Conservation (phyloP, 2,888 invertebrate species). For the Hypomecis atomaria region DNA sequence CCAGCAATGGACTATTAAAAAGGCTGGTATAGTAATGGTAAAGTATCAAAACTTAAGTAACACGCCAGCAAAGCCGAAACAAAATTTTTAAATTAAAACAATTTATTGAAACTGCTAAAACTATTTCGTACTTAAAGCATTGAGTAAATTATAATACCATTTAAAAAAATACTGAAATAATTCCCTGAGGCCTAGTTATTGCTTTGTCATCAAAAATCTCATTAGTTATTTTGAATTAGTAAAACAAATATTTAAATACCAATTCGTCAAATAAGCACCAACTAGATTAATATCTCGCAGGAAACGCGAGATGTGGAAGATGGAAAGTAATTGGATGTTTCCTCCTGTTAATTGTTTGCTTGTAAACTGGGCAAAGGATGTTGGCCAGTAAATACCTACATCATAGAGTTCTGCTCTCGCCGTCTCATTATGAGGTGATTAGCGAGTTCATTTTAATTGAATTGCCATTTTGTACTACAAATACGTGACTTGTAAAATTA, state of each 20-base stretch:
- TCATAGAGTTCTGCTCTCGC: constrained; percentile 3
- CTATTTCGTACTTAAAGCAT: too few species aligned
- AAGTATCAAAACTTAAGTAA: too few species aligned
- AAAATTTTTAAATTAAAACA: too few species aligned
- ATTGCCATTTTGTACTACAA: neutral
- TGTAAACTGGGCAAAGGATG: constrained; percentile 36
- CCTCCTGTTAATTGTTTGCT: constrained; percentile 43
- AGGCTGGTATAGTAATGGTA: too few species aligned
- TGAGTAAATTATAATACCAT: too few species aligned
- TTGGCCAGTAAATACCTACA: constrained; percentile 26
- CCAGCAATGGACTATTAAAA: too few species aligned
- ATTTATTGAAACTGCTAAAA: too few species aligned
- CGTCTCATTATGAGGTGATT: constrained; percentile 16
- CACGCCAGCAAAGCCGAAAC: too few species aligned
- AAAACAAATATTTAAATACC: neutral
- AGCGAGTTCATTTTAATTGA: constrained; percentile 10
- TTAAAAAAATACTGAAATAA: too few species aligned
- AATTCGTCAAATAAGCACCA: constrained; percentile 35
- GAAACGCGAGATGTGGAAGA: constrained; percentile 44
- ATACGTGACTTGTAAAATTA: neutral
- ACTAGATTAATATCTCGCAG: constrained; percentile 39
- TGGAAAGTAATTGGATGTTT: constrained; percentile 45
- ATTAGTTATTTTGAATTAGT: neutral
- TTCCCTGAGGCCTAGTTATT: too few species aligned
- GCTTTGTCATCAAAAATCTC: too few species aligned